Percentiles rank a stretch among this genome's conserved stretches.
Conservation (phyloP, 2,797 vertebrate species). For the Heliangelus exortis region DNA sequence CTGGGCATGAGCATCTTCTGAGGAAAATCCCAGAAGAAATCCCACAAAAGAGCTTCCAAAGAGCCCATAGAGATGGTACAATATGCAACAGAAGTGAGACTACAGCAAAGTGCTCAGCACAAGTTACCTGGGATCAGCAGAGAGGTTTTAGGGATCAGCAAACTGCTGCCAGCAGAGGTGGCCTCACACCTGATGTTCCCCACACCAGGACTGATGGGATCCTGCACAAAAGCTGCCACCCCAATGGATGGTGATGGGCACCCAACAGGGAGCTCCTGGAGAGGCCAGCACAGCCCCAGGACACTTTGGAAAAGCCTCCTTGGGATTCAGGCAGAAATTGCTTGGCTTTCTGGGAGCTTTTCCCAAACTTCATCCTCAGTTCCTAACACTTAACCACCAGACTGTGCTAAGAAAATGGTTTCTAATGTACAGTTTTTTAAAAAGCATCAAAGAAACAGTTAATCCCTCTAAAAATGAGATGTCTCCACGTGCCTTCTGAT, state of each 20-base stretch:
- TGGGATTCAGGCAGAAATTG: not conserved
- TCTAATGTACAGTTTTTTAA: fast-evolving
- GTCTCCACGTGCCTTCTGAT: not conserved
- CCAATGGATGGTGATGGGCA: fast-evolving
- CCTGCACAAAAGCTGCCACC: not conserved
- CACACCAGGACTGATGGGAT: not conserved
- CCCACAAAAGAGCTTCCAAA: not conserved
- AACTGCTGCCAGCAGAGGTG: not conserved
- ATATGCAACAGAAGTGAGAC: fast-evolving
- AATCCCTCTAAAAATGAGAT: not conserved
- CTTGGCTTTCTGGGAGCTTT: not conserved
- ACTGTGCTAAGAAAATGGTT: not conserved
- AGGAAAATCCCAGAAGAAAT: not conserved
- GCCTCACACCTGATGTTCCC: not conserved
- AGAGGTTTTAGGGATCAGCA: not conserved
- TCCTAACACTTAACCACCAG: not conserved
- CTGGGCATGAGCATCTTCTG: not conserved
- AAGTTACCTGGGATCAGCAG: not conserved
- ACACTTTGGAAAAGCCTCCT: not conserved
- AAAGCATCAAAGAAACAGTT: not conserved
- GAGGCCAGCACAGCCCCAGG: not conserved
- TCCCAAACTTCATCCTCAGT: not conserved
- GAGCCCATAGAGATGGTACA: not conserved
- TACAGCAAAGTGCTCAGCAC: fast-evolving
- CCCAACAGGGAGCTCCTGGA: fast-evolving